Evolutionary conservation across 2,797 vertebrate species (phyloP).

Genomic region (Glyptemys insculpta): DNA sequence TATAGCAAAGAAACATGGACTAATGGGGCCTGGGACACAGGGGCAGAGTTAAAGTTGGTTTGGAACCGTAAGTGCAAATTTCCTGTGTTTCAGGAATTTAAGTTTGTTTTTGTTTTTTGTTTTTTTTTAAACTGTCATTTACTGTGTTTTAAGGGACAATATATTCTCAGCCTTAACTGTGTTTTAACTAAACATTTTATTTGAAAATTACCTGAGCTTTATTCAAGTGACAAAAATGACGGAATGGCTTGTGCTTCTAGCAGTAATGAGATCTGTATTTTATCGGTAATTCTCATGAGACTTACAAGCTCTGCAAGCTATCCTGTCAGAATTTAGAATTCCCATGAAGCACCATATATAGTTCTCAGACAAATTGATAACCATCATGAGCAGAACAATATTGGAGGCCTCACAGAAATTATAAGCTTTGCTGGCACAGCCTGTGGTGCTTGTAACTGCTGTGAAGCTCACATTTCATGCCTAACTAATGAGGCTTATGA

Average conservation of each 20-base stretch:
- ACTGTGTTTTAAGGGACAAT: background rate
- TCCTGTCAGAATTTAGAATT: background rate
- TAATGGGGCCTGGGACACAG: rapidly evolving
- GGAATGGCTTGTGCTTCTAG: background rate
- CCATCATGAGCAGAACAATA: background rate
- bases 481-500: background rate
- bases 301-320: background rate
- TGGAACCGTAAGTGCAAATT: background rate
- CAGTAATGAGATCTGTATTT: background rate
- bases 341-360: rapidly evolving
- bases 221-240: background rate
- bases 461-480: background rate
- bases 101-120: no score
- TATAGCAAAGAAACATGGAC: background rate
- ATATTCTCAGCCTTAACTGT: background rate
- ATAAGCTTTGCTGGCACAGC: background rate
- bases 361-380: background rate
- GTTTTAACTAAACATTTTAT: background rate
- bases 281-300: background rate
- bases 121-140: background rate
- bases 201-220: background rate
- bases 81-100: background rate
- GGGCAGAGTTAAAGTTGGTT: background rate
- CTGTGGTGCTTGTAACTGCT: background rate
- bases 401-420: background rate